Evolutionary conservation across 2,888 invertebrate genomes (phyloP).

Genomic region (Bimastos eiseni): DNA sequence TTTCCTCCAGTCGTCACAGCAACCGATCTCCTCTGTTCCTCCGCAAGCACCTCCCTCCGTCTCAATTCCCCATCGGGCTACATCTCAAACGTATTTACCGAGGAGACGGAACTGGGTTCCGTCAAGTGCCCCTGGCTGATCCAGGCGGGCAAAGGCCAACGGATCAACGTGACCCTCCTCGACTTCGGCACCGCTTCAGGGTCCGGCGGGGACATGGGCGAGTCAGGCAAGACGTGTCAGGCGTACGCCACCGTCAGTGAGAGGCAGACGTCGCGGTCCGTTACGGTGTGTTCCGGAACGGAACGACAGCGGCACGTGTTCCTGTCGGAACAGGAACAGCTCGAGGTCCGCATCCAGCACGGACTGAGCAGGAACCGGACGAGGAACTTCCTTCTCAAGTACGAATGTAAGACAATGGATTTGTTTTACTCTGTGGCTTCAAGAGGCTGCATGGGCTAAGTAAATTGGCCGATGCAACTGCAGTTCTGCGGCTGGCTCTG

Average conservation of each 20-base stretch:
- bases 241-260: slow-evolving; percentile 28
- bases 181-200: slow-evolving; percentile 27
- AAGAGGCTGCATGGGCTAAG: too few species aligned
- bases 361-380: slow-evolving; percentile 9
- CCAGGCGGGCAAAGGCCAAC: slow-evolving; percentile 22
- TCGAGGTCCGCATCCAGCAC: slow-evolving; percentile 20
- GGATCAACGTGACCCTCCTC: slow-evolving; percentile 27
- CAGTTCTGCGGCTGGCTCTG: too few species aligned
- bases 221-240: slow-evolving; percentile 16
- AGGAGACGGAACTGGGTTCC: slow-evolving; percentile 32
- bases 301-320: slow-evolving; percentile 19
- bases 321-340: slow-evolving; percentile 17
- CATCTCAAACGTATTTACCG: slow-evolving; percentile 30
- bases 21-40: not conserved
- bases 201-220: not conserved
- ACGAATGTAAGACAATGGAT: slow-evolving; percentile 20
- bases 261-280: not conserved
- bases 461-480: too few species aligned
- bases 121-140: slow-evolving; percentile 31
- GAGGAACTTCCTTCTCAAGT: slow-evolving; percentile 24
- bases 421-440: not conserved
- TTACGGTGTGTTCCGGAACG: slow-evolving; percentile 16
- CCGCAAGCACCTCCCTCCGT: not conserved
- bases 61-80: not conserved
- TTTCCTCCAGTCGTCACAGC: not conserved